Evolutionary conservation across 1,140 invertebrate genomes (phyloP), one percentile per base, ranked within the genome.

Genomic region (Philotrypesis tridentata): DNA sequence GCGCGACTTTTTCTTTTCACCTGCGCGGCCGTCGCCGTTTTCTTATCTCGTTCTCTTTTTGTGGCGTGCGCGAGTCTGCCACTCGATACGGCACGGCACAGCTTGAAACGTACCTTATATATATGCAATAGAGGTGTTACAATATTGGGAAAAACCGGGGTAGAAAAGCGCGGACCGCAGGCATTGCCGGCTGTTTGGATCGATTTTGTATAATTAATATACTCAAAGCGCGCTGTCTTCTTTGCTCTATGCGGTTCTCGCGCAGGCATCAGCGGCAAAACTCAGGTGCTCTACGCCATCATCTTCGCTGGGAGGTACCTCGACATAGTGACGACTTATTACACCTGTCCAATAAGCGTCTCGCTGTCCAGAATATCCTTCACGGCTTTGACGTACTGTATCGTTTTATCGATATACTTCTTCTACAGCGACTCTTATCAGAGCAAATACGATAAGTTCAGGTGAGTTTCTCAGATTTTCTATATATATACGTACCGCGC

Each of bases 191-290:
- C n/a, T n/a, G n/a, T n/a, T n/a, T n/a, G n/a, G n/a, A n/a, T n/a
- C n/a, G n/a, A n/a, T n/a, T n/a, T n/a, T n/a, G n/a, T n/a, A n/a
- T n/a, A n/a, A n/a, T n/a, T n/a, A n/a, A n/a, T n/a, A n/a, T n/a
- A n/a, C n/a, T n/a, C n/a, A n/a, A n/a, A n/a, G n/a, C n/a, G n/a
- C n/a, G n/a, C n/a, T n/a, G n/a, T n/a, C n/a, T n/a, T n/a, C n/a
- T n/a, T n/a, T n/a, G n/a, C n/a, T 37, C 7, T 55, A 9, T 43
- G 8, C 14, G 33, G 12, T 85, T 94, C 94, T n/a, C n/a, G n/a
- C n/a, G 72, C 93, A 99, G 98, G 99, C 88, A 99, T 99, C 87
- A 99, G 98, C 48, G 99, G 99, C 86, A 99, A 98, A 89, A 98
- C 97, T 82, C 99, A 99, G 93, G 95, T 99, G 84, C 93, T 99